Percentiles rank a stretch among this genome's conserved stretches.
These are phyloP conservation scores for Scomber japonicus DNA, from an alignment of 2,113 vertebrate species.

Conservation along the genomic window DNA sequence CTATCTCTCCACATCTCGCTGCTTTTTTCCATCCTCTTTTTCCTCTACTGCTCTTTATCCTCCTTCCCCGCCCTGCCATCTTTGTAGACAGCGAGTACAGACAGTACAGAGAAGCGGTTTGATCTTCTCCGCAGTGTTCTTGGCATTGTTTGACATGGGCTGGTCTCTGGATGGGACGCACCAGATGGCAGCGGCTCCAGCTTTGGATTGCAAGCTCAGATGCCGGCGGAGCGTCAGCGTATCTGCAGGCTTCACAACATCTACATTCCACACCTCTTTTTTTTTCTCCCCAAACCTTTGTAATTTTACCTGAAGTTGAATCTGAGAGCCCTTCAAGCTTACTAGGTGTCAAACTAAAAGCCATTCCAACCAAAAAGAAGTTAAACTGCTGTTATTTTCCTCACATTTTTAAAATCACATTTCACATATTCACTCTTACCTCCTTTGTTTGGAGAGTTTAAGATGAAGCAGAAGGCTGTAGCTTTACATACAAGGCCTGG, in stretches of 20 bases:
- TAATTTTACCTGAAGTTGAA: constrained; percentile 3
- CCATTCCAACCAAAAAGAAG: not conserved
- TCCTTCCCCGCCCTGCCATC: constrained; percentile 8
- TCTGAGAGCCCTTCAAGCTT: not conserved
- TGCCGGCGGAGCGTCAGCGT: constrained; percentile 9
- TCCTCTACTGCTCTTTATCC: constrained; percentile 4
- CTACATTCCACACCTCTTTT: constrained; percentile 1
- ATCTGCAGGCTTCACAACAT: constrained; percentile 29
- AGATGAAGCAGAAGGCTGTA: no score
- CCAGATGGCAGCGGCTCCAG: constrained; percentile 35
- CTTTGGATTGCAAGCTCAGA: constrained; percentile 38
- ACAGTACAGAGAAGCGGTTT: constrained; percentile 33
- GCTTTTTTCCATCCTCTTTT: constrained; percentile 3
- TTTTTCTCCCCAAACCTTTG: constrained; percentile 10
- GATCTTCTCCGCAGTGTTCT: constrained; percentile 32
- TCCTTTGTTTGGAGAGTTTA: no score
- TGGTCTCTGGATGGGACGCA: constrained; percentile 45
- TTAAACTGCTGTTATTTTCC: no score
- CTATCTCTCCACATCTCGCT: not conserved
- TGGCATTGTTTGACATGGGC: constrained; percentile 53
- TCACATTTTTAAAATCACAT: no score
- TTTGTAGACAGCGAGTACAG: constrained; percentile 20
- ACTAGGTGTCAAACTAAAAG: not conserved
- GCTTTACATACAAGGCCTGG: no score
- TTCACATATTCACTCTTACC: no score